A percentile compares a stretch with the other conserved stretches of the same genome.
Conservation (phyloP, 1,140 invertebrate species). For the Scaptodrosophila lebanonensis region DNA sequence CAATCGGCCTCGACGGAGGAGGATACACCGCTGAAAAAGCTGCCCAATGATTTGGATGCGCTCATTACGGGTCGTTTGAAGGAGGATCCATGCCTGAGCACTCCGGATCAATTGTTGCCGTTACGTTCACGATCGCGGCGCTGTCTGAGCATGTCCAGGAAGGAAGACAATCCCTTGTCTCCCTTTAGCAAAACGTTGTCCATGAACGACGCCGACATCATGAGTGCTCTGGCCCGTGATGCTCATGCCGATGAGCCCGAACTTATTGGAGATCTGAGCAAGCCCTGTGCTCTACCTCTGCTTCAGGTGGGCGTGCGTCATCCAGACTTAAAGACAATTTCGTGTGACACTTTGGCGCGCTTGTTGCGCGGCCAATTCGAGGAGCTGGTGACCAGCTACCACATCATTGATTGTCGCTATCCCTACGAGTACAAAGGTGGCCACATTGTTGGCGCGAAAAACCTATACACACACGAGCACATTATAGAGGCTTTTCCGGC, state of each 20-base stretch:
- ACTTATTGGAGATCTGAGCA: slow-evolving; percentile 89
- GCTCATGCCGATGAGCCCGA: slow-evolving; percentile 79
- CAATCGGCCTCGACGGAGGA: slow-evolving; percentile 67
- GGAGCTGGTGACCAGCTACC: slow-evolving; percentile 80
- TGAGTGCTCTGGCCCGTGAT: slow-evolving; percentile 46
- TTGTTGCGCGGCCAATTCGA: slow-evolving; percentile 84
- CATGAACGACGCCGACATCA: slow-evolving; percentile 64
- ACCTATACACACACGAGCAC: slow-evolving; percentile 87
- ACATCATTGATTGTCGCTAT: slow-evolving; percentile 90
- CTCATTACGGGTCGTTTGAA: slow-evolving; percentile 56
- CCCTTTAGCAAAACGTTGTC: slow-evolving; percentile 49
- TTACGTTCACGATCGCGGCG: slow-evolving; percentile 50
- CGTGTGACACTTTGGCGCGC: slow-evolving; percentile 83
- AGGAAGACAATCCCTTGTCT: too few species aligned
- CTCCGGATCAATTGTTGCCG: slow-evolving; percentile 32
- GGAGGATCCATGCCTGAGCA: slow-evolving; percentile 15
- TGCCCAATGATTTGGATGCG: slow-evolving; percentile 71
- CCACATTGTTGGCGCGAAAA: slow-evolving; percentile 90
- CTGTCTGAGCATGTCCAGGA: slow-evolving; percentile 63
- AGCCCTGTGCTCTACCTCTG: slow-evolving; percentile 87
- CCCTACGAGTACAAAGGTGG: slow-evolving; percentile 97
- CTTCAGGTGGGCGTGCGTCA: slow-evolving; percentile 82
- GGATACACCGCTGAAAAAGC: slow-evolving; percentile 28
- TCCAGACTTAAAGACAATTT: slow-evolving; percentile 90
- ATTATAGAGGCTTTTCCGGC: slow-evolving; percentile 82